Evolutionary conservation across 2,888 invertebrate species (phyloP).

Genomic region (Agriopis aurantiaria): DNA sequence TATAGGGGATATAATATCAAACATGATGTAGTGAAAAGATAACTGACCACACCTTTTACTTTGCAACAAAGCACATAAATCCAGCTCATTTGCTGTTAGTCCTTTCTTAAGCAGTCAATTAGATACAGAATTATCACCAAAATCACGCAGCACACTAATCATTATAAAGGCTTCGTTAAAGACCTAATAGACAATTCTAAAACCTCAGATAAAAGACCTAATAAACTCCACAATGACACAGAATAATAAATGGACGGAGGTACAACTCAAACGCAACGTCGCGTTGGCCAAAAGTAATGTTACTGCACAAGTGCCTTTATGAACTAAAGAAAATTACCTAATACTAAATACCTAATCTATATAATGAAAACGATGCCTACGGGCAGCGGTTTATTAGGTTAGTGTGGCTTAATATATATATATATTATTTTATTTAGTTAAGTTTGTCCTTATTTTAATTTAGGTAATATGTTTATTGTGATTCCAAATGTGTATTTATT

Average conservation of each 20-base stretch:
- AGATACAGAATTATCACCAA: slow-evolving; percentile 38
- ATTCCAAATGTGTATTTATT: no score
- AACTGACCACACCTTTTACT: slow-evolving; percentile 10
- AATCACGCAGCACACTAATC: slow-evolving; percentile 41
- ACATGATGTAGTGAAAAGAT: background rate
- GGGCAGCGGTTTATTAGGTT: no score
- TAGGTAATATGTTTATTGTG: no score
- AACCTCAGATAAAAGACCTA: slow-evolving; percentile 37
- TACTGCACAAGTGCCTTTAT: no score
- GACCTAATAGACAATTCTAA: slow-evolving; percentile 35
- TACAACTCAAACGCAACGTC: background rate
- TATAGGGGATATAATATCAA: background rate
- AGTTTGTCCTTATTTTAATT: no score
- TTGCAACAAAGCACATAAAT: slow-evolving; percentile 1
- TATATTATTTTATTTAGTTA: no score
- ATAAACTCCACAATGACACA: slow-evolving; percentile 38
- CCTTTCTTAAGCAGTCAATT: slow-evolving; percentile 39
- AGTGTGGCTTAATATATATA: no score
- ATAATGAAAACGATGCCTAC: no score
- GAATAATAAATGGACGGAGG: slow-evolving; percentile 1
- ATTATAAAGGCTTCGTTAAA: slow-evolving; percentile 39
- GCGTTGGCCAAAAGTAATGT: no score
- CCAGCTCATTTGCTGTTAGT: slow-evolving; percentile 18
- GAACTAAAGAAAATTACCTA: no score
- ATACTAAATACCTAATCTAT: no score